Conservation (phyloP, 2,797 vertebrate genomes). For the Typhlichthys subterraneus region DNA sequence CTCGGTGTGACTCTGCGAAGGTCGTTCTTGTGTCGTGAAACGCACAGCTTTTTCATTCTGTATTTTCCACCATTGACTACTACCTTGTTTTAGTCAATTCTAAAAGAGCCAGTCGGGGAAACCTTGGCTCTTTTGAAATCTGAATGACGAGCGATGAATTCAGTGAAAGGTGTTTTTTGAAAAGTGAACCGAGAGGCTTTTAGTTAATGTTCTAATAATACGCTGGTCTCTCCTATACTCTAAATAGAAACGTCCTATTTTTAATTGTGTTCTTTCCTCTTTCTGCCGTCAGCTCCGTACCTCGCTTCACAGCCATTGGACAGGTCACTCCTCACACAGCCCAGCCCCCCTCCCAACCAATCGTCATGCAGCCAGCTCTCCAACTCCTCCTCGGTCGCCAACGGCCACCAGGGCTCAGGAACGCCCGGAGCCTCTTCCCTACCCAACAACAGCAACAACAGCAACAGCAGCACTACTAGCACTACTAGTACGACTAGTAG, state of each 20-base stretch:
- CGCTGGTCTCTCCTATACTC: constrained; percentile 22
- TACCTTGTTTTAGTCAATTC: constrained; percentile 15
- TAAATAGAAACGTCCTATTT: background rate
- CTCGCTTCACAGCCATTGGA: constrained; percentile 95
- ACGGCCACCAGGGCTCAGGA: constrained; percentile 78
- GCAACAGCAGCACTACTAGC: constrained; percentile 66
- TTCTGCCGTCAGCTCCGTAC: constrained; percentile 86
- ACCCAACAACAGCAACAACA: constrained; percentile 71
- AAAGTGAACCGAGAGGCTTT: constrained; percentile 10
- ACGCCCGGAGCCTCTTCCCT: constrained; percentile 73
- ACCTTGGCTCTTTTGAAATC: constrained; percentile 34
- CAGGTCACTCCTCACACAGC: constrained; percentile 90
- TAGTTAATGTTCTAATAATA: background rate
- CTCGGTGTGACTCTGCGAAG: background rate
- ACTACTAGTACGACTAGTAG: constrained; percentile 43
- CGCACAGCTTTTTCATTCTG: constrained; percentile 14
- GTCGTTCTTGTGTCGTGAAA: constrained; percentile 2
- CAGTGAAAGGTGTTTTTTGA: constrained; percentile 20
- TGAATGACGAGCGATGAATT: constrained; percentile 12
- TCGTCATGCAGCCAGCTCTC: constrained; percentile 78
- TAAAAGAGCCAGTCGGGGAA: constrained; percentile 27
- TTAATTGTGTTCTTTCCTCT: constrained; percentile 13
- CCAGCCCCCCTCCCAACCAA: constrained; percentile 83
- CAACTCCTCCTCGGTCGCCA: constrained; percentile 53
- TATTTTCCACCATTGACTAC: constrained; percentile 17